Conservation (phyloP, 2,113 vertebrate species). For the Hepsetus odoe region DNA sequence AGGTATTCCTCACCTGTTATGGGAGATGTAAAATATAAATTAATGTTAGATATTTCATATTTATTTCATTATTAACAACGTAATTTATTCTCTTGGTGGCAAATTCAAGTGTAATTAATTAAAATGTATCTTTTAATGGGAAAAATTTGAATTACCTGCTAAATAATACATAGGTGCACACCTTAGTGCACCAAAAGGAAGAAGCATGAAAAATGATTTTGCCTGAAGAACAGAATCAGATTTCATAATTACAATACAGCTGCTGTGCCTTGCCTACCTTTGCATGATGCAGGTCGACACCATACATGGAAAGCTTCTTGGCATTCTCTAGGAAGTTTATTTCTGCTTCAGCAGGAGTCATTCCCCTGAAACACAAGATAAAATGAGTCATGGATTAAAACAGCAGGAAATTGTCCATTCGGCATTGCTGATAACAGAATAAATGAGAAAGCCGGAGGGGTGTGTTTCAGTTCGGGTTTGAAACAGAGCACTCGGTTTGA, state of each 20-base stretch:
- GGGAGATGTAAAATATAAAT: too few relatives aligned
- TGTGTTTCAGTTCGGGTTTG: slow-evolving; percentile 3
- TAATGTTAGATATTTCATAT: too few relatives aligned
- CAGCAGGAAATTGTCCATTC: slow-evolving; percentile 34
- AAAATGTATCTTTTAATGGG: too few relatives aligned
- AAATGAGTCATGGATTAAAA: slow-evolving; percentile 47
- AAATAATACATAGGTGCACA: too few relatives aligned
- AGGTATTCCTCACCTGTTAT: too few relatives aligned
- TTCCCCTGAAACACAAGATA: slow-evolving; percentile 79
- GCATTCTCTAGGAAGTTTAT: slow-evolving; percentile 98
- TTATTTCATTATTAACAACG: too few relatives aligned
- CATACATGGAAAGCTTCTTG: slow-evolving; percentile 99
- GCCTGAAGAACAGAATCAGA: not conserved
- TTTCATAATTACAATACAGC: not conserved
- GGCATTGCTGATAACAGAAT: not conserved
- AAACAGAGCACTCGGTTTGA: not conserved
- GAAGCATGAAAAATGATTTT: not conserved
- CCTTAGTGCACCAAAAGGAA: too few relatives aligned
- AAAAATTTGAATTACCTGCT: too few relatives aligned
- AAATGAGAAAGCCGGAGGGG: not conserved
- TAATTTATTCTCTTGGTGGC: too few relatives aligned
- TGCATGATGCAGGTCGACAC: slow-evolving; percentile 96
- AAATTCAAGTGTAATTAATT: too few relatives aligned
- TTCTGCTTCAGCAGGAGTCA: slow-evolving; percentile 97
- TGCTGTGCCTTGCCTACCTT: slow-evolving; percentile 87